phyloP scores from a whole-genome alignment of 1,140 invertebrate genomes.

The Lasioglossum baleicum region DNA sequence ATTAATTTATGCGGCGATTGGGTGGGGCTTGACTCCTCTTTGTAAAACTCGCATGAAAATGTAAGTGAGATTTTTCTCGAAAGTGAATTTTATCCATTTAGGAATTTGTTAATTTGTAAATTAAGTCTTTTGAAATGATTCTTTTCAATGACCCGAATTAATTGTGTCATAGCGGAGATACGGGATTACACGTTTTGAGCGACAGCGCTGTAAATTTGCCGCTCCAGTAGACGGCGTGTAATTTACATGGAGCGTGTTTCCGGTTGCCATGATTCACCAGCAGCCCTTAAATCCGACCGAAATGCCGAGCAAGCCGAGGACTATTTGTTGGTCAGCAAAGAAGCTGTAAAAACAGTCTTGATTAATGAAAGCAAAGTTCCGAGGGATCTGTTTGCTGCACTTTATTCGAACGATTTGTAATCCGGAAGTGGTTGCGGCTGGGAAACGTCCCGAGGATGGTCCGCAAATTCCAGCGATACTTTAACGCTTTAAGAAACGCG shows the following conservation, averaged over 20 bases:
- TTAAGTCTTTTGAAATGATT: too few relatives aligned
- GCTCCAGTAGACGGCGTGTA: constrained; percentile 1
- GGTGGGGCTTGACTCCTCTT: too few relatives aligned
- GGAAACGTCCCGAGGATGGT: background rate
- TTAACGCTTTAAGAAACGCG: background rate
- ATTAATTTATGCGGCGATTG: too few relatives aligned
- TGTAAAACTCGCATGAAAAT: too few relatives aligned
- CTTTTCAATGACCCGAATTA: background rate
- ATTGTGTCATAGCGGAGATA: background rate
- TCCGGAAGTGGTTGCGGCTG: background rate
- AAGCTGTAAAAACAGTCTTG: constrained; percentile 29
- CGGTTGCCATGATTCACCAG: constrained; percentile 38
- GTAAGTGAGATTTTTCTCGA: too few relatives aligned
- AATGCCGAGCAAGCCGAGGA: background rate
- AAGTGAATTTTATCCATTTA: too few relatives aligned
- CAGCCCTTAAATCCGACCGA: constrained; percentile 35
- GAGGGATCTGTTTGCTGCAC: background rate
- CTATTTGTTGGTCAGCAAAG: constrained; percentile 18
- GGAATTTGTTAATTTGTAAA: too few relatives aligned
- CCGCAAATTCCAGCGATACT: background rate
- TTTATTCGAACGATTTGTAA: constrained; percentile 58
- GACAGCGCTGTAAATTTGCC: background rate
- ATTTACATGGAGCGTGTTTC: constrained; percentile 39
- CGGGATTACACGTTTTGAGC: background rate
- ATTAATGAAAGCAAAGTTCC: constrained; percentile 49